A percentile compares a stretch with the other conserved stretches of the same genome.
phyloP scores from a whole-genome alignment of 2,797 vertebrate genomes.

The Geotrypetes seraphini region DNA sequence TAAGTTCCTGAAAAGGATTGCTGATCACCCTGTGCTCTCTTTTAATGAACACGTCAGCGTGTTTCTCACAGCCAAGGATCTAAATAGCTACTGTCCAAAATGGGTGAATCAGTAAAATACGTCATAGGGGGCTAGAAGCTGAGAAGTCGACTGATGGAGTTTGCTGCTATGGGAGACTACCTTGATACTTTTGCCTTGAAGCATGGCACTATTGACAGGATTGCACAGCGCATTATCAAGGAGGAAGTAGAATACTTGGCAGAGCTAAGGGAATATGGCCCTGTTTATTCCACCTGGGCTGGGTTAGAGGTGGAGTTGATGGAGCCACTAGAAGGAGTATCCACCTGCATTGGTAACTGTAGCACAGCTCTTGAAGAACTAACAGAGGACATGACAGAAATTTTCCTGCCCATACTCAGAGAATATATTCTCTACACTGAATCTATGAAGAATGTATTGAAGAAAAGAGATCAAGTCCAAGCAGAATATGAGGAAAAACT shows the following conservation, averaged over 20 bases:
- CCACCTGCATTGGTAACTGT: constrained; percentile 72
- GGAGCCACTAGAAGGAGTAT: constrained; percentile 78
- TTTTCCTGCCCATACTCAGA: constrained; percentile 85
- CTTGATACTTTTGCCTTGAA: constrained; percentile 88
- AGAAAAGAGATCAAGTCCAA: constrained; percentile 92
- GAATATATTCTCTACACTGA: constrained; percentile 90
- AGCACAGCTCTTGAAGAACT: constrained; percentile 79
- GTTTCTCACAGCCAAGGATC: constrained; percentile 79
- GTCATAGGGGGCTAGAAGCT: constrained; percentile 90
- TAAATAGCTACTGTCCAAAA: constrained; percentile 78
- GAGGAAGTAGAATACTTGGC: constrained; percentile 91
- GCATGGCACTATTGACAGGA: constrained; percentile 91
- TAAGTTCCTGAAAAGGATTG: constrained; percentile 67
- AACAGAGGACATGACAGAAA: constrained; percentile 84
- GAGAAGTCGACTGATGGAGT: constrained; percentile 78
- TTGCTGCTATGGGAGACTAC: constrained; percentile 82
- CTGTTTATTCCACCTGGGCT: constrained; percentile 85
- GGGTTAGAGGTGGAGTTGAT: constrained; percentile 69
- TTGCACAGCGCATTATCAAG: constrained; percentile 92
- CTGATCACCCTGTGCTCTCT: constrained; percentile 65
- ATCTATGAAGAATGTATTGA: constrained; percentile 92
- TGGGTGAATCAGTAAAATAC: constrained; percentile 90
- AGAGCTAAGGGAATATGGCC: constrained; percentile 83
- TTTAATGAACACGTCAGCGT: constrained; percentile 64
- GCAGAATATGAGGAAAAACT: constrained; percentile 90